Percentiles rank a stretch among this genome's conserved stretches.
Conservation (phyloP, 2,797 vertebrate genomes). For the Chelidonichthys spinosus region DNA sequence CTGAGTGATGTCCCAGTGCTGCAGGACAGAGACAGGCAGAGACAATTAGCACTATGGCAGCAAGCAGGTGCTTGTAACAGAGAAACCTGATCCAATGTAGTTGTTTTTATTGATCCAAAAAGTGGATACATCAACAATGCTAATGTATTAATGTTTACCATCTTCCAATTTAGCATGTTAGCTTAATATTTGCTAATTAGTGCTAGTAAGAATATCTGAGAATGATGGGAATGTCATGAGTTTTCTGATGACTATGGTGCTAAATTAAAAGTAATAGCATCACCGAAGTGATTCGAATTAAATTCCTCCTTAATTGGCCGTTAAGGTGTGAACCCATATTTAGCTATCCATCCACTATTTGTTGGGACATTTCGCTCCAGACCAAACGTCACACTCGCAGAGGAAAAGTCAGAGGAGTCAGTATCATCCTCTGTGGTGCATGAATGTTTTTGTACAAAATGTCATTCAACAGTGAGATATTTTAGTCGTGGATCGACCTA, state of each 20-base stretch:
- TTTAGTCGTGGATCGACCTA: background rate
- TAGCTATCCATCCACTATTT: background rate
- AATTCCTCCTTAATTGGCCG: background rate
- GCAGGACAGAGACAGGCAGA: slow-evolving; percentile 16
- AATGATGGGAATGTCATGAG: background rate
- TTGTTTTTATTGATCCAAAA: background rate
- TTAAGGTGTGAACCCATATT: background rate
- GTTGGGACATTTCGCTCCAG: background rate
- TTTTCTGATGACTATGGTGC: background rate
- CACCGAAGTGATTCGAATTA: background rate
- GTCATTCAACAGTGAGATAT: background rate
- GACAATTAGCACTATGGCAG: background rate
- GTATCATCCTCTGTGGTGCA: background rate
- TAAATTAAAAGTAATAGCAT: background rate
- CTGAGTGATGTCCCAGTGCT: slow-evolving; percentile 97
- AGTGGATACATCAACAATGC: background rate
- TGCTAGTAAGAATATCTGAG: background rate
- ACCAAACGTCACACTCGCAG: background rate
- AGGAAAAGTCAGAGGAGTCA: background rate
- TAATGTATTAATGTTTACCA: background rate
- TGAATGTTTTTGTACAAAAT: background rate
- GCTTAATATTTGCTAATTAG: background rate
- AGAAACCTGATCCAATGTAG: background rate
- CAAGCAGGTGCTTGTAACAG: background rate
- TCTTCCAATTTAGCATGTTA: background rate